Evolutionary conservation across 2,888 invertebrate species (phyloP).

Genomic region (Phoenoteleia sp.): DNA sequence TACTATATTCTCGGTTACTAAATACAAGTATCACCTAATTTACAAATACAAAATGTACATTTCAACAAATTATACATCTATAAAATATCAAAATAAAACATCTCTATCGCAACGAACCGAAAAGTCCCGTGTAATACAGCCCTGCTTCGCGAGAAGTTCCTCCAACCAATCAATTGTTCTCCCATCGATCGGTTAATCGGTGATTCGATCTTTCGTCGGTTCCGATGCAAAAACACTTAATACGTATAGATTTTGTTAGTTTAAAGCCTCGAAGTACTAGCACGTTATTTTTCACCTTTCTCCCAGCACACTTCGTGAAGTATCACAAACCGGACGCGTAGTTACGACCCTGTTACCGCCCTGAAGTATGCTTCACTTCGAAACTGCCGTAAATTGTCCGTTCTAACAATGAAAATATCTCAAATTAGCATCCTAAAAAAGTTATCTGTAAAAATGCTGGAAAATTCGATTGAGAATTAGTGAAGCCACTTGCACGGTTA

Average conservation of each 20-base stretch:
- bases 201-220: conserved; percentile 67
- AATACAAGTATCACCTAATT: conserved; percentile 41
- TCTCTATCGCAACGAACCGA: conserved; percentile 5
- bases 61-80: conserved; percentile 36
- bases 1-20: conserved; percentile 33
- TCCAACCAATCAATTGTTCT: not conserved
- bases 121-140: conserved; percentile 18
- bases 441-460: too few species aligned
- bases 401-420: too few species aligned
- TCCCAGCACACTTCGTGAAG: conserved; percentile 41
- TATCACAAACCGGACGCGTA: conserved; percentile 50
- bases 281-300: conserved; percentile 16
- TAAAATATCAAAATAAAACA: conserved; percentile 36
- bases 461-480: too few species aligned
- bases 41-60: conserved; percentile 56
- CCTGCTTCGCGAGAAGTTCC: not conserved
- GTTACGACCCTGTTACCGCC: not conserved
- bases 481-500: not conserved
- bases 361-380: conserved; percentile 3
- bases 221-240: conserved; percentile 71
- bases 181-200: not conserved
- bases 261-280: conserved; percentile 60
- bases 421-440: not conserved
- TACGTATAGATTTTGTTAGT: conserved; percentile 61
- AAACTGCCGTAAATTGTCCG: not conserved